Evolutionary conservation across 2,113 vertebrate species (phyloP), one percentile per base, ranked within the genome.

Genomic region (Mobula hypostoma): DNA sequence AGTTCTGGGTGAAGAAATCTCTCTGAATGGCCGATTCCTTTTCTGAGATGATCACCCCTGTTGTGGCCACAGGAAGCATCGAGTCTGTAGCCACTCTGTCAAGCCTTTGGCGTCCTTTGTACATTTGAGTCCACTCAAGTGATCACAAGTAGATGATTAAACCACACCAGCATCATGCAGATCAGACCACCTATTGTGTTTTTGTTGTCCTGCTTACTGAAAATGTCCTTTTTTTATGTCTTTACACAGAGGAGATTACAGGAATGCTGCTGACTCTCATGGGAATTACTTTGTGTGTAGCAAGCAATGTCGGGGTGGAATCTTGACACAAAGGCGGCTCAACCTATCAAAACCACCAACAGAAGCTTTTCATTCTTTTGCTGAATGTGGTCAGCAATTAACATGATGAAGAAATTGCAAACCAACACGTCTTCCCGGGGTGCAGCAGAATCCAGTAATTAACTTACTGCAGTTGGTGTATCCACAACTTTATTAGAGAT

Each of bases 211-310:
- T 7, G 48, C 15, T 82, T 68, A 40, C 15, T 27, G n/a, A 48
- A 27, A 79, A 61, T 2, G 19, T 87, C 61, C 82, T 85, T 24
- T 5, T 12, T 77, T 77, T 32, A 66, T 36, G 61, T 82, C 21
- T 83, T 32, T n/a, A 94, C 1, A 0, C 94, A 99, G 99, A 96
- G 94, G 98, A 97, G 2, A 96, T 96, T 0, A 94, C 95, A 29
- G 98, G 98, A 56, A 97, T 98, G 98, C 95, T 98, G 94, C 97
- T 99, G 94, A 98, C 97, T 6, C 9, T 96, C 94, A 94, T 96
- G 0, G 99, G 98, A 14, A 95, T 98, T 83, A 95, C 96, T 0
- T 96, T 99, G 77, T 99, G 99, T 6, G 63, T 98, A 5, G 95
- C 97, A 58, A 98, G 96, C 88, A 98, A 97, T 82, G 21, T 97